Evolutionary conservation across 2,888 invertebrate species (phyloP).

Genomic region (Pyrgus malvae): DNA sequence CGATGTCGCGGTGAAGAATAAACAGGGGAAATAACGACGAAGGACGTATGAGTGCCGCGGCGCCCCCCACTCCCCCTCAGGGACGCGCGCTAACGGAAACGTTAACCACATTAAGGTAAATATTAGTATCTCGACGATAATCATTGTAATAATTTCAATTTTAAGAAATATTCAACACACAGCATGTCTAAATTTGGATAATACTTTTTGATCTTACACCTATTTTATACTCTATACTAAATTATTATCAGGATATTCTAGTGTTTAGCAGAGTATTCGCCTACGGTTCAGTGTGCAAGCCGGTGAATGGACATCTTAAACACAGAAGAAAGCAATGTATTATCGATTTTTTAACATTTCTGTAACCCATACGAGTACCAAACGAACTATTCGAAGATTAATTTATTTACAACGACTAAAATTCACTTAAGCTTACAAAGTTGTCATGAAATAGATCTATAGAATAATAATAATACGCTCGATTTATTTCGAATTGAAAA

Average conservation of each 20-base stretch:
- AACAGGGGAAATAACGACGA: conserved; percentile 7
- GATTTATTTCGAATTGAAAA: conserved; percentile 50
- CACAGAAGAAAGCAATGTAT: conserved; percentile 52
- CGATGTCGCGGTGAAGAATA: conserved; percentile 34
- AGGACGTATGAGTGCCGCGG: conserved; percentile 30
- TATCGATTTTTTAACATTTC: conserved; percentile 35
- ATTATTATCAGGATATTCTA: conserved; percentile 74
- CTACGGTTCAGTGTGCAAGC: conserved; percentile 63
- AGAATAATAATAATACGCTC: conserved; percentile 41
- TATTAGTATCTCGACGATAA: conserved; percentile 42
- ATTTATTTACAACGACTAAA: conserved; percentile 70
- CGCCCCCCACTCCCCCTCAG: not conserved
- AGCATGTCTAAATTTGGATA: conserved; percentile 78
- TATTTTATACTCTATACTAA: conserved; percentile 67
- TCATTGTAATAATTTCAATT: conserved; percentile 55
- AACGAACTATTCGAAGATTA: conserved; percentile 49
- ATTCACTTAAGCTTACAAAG: conserved; percentile 64
- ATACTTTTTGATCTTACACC: conserved; percentile 76
- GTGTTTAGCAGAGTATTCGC: conserved; percentile 61
- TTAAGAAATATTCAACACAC: conserved; percentile 70
- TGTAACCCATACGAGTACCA: conserved; percentile 51
- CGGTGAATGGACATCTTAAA: conserved; percentile 49
- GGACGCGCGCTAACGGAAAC: conserved; percentile 42
- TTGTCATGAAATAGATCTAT: conserved; percentile 52
- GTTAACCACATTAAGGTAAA: conserved; percentile 23